Evolutionary conservation across 2,797 vertebrate genomes (phyloP).

Genomic region (Pipistrellus pygmaeus): DNA sequence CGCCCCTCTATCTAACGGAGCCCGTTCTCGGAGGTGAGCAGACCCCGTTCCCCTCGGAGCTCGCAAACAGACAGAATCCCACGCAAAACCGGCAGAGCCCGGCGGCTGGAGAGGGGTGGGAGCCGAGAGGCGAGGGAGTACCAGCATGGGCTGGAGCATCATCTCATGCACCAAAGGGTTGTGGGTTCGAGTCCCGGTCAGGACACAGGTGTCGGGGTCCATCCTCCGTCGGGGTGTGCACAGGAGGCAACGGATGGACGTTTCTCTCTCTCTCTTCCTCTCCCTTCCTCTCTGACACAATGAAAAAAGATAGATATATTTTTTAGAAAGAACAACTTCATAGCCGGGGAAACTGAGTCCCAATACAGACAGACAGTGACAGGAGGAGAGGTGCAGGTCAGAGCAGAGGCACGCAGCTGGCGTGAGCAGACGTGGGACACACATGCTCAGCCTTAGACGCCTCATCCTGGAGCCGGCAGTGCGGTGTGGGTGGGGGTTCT

Average conservation of each 20-base stretch:
- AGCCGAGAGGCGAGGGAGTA: too few relatives aligned
- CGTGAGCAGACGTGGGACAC: neutral
- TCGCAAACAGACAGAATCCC: conserved; percentile 6
- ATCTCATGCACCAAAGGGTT: neutral
- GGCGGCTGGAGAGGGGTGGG: neutral
- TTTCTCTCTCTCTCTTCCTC: neutral
- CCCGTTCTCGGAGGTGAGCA: conserved; percentile 7
- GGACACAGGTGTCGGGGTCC: neutral
- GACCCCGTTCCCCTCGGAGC: neutral
- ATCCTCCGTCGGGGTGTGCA: neutral
- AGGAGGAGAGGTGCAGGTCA: neutral
- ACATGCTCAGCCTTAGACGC: neutral
- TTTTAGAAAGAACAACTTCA: too few relatives aligned
- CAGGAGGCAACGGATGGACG: too few relatives aligned
- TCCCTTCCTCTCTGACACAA: neutral
- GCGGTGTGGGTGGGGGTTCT: too few relatives aligned
- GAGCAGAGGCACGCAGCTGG: neutral
- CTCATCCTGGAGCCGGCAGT: neutral
- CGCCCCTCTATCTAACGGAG: neutral
- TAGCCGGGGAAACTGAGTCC: neutral
- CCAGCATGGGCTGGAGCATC: neutral
- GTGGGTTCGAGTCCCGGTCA: neutral
- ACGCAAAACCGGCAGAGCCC: neutral
- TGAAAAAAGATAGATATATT: neutral
- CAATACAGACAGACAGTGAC: neutral